Base-by-base conservation (phyloP, 2,888 invertebrate species). In the Nomada flava region DNA sequence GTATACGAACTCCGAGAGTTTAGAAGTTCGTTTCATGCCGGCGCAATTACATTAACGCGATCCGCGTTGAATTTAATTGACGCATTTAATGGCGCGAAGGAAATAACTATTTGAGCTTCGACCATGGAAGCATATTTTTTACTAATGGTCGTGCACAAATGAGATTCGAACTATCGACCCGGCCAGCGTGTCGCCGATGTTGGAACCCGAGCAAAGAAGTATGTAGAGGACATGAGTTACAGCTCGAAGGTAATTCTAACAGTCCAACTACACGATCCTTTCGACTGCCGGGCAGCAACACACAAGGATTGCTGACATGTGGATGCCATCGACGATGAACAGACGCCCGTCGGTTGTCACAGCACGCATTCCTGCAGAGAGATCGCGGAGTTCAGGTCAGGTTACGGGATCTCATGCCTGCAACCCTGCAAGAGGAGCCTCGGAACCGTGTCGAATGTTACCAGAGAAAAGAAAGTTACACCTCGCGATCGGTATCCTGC, bases 291-390 rank as follows among this genome's bases (percentile, higher is more conserved):
- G 76, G 62, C 50, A 76, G 76, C 71, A n/a, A n/a, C 63, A 20
- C 68, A 78, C 78, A 78, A 68, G 68, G 55, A 75, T 67, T 60
- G 77, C 36, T 78, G 76, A 76, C 78, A 76, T 76, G 78, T 76
- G 78, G 78, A 75, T 76, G 59, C 76, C 76, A 76, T 68, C 62
- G 78, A 78, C 78, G 76, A 68, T 68, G 78, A 78, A 68, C 78
- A 78, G 76, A 68, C 70, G 47, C 76, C 75, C 76, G 74, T 65
- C 77, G 75, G 75, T 77, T 75, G 75, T 77, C 76, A 44, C 74
- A 52, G 64, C 26, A 65, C 42, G 75, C 77, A 78, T 78, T 78
- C 76, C 76, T 68, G 26, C 50, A n/a, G 68, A 75, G 76, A 65
- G 76, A 78, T 55, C 77, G 76, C 50, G 59, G 44, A 74, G 76